Evolutionary conservation across 1,140 invertebrate genomes (phyloP).

Genomic region (Leptinotarsa lineolata): DNA sequence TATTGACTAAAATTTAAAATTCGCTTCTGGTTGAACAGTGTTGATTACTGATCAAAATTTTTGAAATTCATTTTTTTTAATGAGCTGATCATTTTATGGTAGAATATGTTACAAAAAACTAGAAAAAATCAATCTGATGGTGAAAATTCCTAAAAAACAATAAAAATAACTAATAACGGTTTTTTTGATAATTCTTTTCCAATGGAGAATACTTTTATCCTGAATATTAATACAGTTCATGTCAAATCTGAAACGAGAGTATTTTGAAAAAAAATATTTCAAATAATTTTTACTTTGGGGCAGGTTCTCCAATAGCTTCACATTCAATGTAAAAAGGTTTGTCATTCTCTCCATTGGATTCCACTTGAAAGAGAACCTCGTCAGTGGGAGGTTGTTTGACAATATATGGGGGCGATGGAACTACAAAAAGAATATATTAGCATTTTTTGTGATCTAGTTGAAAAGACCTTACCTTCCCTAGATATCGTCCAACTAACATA

Average conservation of each 20-base stretch:
- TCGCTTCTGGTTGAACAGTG: too few species aligned
- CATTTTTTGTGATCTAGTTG: neutral
- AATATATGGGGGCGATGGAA: slow-evolving; percentile 85
- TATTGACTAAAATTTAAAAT: too few species aligned
- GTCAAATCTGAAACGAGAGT: neutral
- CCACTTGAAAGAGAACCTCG: slow-evolving; percentile 90
- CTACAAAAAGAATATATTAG: slow-evolving; percentile 56
- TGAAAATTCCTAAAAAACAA: too few species aligned
- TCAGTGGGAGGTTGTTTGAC: slow-evolving; percentile 89
- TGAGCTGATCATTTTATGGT: too few species aligned
- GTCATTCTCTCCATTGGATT: slow-evolving; percentile 79
- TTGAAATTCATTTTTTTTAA: too few species aligned
- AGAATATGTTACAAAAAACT: too few species aligned
- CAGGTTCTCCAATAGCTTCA: slow-evolving; percentile 89
- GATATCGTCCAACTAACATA: slow-evolving; percentile 22
- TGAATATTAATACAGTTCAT: too few species aligned
- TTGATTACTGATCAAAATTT: too few species aligned
- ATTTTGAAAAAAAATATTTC: neutral
- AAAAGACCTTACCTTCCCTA: slow-evolving; percentile 20
- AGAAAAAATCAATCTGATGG: too few species aligned
- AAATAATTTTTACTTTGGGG: slow-evolving; percentile 71
- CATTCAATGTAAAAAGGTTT: slow-evolving; percentile 95
- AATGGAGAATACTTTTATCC: too few species aligned
- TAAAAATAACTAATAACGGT: too few species aligned
- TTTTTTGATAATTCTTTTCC: too few species aligned